These are phyloP conservation scores for Melolontha melolontha DNA, from an alignment of 2,888 invertebrate genomes.

Conservation along the genomic window DNA sequence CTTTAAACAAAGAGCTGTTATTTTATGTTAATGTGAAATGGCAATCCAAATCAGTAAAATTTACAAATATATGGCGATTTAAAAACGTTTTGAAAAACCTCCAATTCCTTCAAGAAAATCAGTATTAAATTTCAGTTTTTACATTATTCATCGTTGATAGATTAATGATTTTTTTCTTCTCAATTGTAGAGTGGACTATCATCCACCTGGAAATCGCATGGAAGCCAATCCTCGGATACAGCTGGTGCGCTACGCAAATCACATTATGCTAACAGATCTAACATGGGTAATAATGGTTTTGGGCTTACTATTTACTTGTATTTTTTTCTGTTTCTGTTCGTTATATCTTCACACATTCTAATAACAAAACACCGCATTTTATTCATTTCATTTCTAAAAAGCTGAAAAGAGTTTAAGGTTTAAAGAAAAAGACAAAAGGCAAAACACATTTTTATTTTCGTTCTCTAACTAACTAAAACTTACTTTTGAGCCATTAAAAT, in stretches of 20 bases:
- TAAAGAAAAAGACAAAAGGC: no score
- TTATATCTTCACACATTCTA: slow-evolving; percentile 17
- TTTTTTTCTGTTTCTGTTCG: slow-evolving; percentile 31
- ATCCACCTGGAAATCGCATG: slow-evolving; percentile 58
- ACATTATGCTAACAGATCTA: slow-evolving; percentile 81
- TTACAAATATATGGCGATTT: neutral
- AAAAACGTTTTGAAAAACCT: no score
- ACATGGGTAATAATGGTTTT: slow-evolving; percentile 68
- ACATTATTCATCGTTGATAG: neutral
- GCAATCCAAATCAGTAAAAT: neutral
- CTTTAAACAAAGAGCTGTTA: no score
- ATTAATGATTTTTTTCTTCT: slow-evolving; percentile 41
- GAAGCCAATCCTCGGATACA: slow-evolving; percentile 64
- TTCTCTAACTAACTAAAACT: no score
- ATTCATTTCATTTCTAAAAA: neutral
- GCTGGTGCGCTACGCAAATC: slow-evolving; percentile 81
- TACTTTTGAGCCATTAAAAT: no score
- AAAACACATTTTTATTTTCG: no score
- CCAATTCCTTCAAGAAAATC: neutral
- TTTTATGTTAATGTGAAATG: no score
- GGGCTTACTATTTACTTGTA: slow-evolving; percentile 57
- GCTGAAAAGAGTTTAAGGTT: no score
- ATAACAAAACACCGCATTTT: slow-evolving; percentile 32
- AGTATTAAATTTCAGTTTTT: neutral
- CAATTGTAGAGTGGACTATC: slow-evolving; percentile 64